Conservation (phyloP, 1,140 invertebrate genomes). For the Helicoverpa zea region DNA sequence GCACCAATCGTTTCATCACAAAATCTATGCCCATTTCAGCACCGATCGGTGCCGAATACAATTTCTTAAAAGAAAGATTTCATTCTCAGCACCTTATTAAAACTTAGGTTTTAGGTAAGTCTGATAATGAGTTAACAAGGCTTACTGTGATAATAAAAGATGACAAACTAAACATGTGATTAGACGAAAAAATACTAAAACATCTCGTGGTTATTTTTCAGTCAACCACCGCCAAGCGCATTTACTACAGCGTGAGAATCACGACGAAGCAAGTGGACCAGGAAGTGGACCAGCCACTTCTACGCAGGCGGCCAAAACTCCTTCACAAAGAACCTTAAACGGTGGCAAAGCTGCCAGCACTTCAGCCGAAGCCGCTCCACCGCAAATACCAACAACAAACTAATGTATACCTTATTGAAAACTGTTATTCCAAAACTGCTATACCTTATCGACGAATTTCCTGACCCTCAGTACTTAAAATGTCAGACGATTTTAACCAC, state of each 20-base stretch:
- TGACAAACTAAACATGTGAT: background rate
- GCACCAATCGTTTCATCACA: too few species aligned
- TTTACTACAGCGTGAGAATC: background rate
- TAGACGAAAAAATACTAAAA: background rate
- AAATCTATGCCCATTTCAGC: too few species aligned
- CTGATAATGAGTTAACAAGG: too few species aligned
- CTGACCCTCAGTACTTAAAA: background rate
- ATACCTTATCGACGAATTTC: background rate
- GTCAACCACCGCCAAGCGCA: conserved; percentile 26
- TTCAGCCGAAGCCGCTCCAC: background rate
- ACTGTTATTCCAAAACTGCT: background rate
- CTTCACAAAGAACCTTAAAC: background rate
- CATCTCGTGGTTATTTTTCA: background rate
- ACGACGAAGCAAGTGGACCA: background rate
- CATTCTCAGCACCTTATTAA: too few species aligned
- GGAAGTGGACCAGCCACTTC: background rate
- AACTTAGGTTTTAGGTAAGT: too few species aligned
- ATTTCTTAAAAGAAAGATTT: too few species aligned
- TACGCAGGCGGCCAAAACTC: background rate
- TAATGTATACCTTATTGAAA: conserved; percentile 7
- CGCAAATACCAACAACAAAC: background rate
- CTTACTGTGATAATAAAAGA: too few species aligned
- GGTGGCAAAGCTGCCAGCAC: background rate
- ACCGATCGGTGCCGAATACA: too few species aligned
- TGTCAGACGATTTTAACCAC: background rate